Percentiles rank a stretch among this genome's conserved stretches.
Evolutionary conservation across 2,113 vertebrate species (phyloP).

Genomic region (Brachionichthys hirsutus): DNA sequence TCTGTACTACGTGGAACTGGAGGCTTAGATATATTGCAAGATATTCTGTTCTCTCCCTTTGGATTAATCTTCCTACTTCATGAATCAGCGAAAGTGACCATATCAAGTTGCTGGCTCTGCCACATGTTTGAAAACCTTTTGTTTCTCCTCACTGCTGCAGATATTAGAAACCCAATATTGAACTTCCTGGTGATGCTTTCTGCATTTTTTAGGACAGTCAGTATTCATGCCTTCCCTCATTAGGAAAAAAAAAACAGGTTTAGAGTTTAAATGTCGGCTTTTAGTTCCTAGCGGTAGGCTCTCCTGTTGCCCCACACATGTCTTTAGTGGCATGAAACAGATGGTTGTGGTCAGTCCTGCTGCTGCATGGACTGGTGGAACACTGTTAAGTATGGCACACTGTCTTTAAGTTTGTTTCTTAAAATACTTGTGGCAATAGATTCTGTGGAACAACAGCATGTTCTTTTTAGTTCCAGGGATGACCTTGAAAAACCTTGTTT

Average conservation of each 20-base stretch:
- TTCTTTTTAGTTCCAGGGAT: background rate
- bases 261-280: constrained; percentile 23
- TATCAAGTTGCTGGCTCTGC: constrained; percentile 23
- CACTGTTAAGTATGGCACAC: constrained; percentile 14
- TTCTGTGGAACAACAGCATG: background rate
- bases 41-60: constrained; percentile 29
- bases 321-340: constrained; percentile 47
- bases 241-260: constrained; percentile 15
- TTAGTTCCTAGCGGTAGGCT: constrained; percentile 13
- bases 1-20: constrained; percentile 32
- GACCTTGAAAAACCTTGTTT: background rate
- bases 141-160: background rate
- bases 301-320: constrained; percentile 3
- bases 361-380: constrained; percentile 23
- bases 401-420: constrained; percentile 25
- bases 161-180: constrained; percentile 2
- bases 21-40: constrained; percentile 40
- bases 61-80: constrained; percentile 43
- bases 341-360: constrained; percentile 52
- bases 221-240: constrained; percentile 22
- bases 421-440: constrained; percentile 6
- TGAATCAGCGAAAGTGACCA: constrained; percentile 27
- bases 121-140: constrained; percentile 17
- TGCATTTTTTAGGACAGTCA: constrained; percentile 5
- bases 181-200: background rate